Base-by-base conservation (phyloP, 1,140 invertebrate species). In the Mesaphorura yosii region DNA sequence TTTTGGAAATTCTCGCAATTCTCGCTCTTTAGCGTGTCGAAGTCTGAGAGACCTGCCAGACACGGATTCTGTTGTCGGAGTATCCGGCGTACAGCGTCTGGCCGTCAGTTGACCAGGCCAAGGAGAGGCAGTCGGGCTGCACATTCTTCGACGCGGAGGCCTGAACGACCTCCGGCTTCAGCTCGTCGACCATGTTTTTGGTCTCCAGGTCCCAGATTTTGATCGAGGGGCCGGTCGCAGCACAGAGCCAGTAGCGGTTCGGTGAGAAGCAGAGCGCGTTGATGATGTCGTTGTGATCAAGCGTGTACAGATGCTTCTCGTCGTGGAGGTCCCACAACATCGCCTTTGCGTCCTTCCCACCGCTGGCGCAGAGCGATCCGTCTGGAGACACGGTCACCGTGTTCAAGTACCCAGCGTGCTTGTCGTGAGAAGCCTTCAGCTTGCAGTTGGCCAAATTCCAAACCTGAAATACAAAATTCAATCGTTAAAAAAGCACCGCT, bases 261-360 rank as follows among this genome's bases (percentile, higher is more conserved):
- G 96, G 96, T 64, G 90, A 96, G 81, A 99, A 99, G 80, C 90
- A 93, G 60, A 99, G 74, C 6, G 94, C 86, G 66, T 93, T 97
- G 72, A 99, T 98, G 67, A 91, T 90, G 66, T 98, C 94, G 71
- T 93, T 95, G 70, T 97, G 94, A 66, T 98, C 91, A 60, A 99
- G 75, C 27, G 95, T 98, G 74, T 99, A 96, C 65, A 99, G 76
- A 71, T 98, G 94, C 73, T 98, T 99, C 72, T 92, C 93, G 70
- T 99, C 96, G 74, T 98, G 98, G 64, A 99, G 75, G 72, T 99
- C 96, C 95, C 95, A 99, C 45, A 99, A 73, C 91, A 98, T 96
- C 10, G 95, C 94, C 75, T 94, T 93, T 72, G 90, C 92, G 74
- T 98, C 96, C 82, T 98, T 99, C 66, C 95, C 96, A 73, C 96